A percentile compares a stretch with the other conserved stretches of the same genome.
phyloP scores from a whole-genome alignment of 1,140 invertebrate species.

The Anoplolepis gracilipes region DNA sequence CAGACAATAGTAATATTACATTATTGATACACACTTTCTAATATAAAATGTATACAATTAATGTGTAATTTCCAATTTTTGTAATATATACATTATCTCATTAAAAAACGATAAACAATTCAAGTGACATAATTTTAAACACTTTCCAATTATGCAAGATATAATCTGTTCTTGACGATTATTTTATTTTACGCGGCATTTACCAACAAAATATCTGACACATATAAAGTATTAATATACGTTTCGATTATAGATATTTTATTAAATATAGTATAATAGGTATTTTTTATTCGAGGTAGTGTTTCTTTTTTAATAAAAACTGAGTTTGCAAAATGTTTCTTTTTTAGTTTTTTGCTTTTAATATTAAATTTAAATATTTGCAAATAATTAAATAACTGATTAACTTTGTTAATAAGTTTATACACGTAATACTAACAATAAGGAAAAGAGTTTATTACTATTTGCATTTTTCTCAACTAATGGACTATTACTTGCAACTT shows the following conservation, averaged over 20 bases:
- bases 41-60: not conserved
- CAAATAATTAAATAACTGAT: not conserved
- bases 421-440: not conserved
- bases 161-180: not conserved
- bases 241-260: not conserved
- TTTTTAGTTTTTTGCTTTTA: not conserved
- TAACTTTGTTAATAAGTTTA: not conserved
- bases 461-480: not conserved
- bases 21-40: not conserved
- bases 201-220: not conserved
- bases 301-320: too few relatives aligned
- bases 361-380: not conserved
- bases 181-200: not conserved
- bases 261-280: too few relatives aligned
- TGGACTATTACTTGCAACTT: not conserved
- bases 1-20: not conserved
- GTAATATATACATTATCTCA: not conserved
- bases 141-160: not conserved
- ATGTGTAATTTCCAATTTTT: not conserved
- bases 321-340: too few relatives aligned
- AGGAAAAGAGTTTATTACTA: not conserved
- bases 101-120: not conserved
- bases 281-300: too few relatives aligned
- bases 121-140: not conserved
- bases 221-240: not conserved